Percentiles rank a stretch among this genome's conserved stretches.
Conservation (phyloP, 1,140 invertebrate genomes). For the Macrobrachium nipponense region DNA sequence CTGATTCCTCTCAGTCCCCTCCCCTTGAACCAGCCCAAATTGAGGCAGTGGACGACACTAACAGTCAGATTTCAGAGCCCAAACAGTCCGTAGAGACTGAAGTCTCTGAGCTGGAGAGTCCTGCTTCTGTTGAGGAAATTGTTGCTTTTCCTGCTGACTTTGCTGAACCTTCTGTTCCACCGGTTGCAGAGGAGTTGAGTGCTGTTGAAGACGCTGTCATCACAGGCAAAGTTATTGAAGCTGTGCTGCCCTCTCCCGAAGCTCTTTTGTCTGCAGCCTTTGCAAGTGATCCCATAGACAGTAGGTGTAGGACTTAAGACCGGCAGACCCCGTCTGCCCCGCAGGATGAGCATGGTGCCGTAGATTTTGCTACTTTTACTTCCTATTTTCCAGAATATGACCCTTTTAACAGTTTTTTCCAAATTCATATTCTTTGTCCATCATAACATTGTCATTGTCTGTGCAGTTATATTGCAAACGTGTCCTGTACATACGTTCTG, state of each 20-base stretch:
- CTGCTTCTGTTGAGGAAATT: slow-evolving; percentile 2
- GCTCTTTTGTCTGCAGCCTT: slow-evolving; percentile 19
- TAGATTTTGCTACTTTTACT: not conserved
- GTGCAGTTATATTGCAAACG: too few species aligned
- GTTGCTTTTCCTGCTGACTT: not conserved
- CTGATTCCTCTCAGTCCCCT: not conserved
- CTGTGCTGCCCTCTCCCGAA: not conserved
- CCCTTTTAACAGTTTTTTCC: too few species aligned
- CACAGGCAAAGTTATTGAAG: not conserved
- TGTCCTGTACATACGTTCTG: too few species aligned
- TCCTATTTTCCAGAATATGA: not conserved
- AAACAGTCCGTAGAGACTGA: not conserved
- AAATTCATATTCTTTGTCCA: too few species aligned
- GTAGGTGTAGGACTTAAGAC: slow-evolving; percentile 9
- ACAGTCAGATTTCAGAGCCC: not conserved
- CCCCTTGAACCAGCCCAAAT: not conserved
- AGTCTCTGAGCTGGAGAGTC: not conserved
- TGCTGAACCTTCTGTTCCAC: not conserved
- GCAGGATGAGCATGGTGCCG: not conserved
- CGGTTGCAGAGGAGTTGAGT: not conserved
- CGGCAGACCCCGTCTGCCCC: too few species aligned
- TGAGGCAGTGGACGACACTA: not conserved
- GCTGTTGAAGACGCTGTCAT: not conserved
- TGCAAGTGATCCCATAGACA: not conserved
- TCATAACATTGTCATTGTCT: too few species aligned